Conservation (phyloP, 2,888 invertebrate genomes). For the Disparrhopalites patrizii region DNA sequence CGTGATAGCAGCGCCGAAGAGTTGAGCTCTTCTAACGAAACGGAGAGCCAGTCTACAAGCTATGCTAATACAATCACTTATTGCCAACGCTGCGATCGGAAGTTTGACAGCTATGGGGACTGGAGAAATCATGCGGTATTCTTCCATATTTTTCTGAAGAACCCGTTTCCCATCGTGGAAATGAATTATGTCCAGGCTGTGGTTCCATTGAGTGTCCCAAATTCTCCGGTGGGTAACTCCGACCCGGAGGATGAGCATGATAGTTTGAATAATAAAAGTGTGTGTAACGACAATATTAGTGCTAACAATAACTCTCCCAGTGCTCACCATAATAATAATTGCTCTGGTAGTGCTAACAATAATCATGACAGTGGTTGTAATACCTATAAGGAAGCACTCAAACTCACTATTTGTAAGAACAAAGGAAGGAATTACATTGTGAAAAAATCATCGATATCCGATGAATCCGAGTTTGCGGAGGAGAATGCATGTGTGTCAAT, state of each 20-base stretch:
- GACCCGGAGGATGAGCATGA: too few relatives aligned
- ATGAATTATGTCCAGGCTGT: conserved; percentile 35
- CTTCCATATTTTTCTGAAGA: conserved; percentile 33
- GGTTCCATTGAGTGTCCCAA: background rate
- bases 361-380: background rate
- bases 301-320: background rate
- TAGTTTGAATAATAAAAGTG: background rate
- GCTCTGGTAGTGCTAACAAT: background rate
- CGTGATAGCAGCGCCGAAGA: background rate
- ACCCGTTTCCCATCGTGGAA: conserved; percentile 41
- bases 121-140: conserved; percentile 37
- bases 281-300: conserved; percentile 5
- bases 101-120: conserved; percentile 27
- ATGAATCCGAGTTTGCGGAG: conserved; percentile 19
- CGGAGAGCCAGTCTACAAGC: too few relatives aligned
- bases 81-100: conserved; percentile 23
- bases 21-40: too few relatives aligned
- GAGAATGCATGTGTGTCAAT: background rate
- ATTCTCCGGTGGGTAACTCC: background rate
- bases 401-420: conserved; percentile 31
- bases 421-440: conserved; percentile 32
- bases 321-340: background rate
- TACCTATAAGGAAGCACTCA: conserved; percentile 15
- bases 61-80: too few relatives aligned
- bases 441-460: conserved; percentile 29